Base-by-base conservation (phyloP, 2,797 vertebrate genomes). In the Rhinoraja longicauda region DNA sequence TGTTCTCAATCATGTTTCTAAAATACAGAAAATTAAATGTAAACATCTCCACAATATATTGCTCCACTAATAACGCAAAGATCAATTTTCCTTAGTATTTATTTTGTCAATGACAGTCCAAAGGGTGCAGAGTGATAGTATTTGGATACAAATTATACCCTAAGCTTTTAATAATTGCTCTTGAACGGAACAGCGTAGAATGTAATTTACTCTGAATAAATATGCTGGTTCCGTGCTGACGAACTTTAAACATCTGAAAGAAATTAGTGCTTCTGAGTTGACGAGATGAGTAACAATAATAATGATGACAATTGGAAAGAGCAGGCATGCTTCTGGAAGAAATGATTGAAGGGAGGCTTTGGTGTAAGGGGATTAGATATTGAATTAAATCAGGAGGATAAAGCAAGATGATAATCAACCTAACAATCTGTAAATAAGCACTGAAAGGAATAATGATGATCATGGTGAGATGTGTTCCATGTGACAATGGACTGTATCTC, bases 311-410 rank as follows among this genome's bases (percentile, higher is more conserved):
- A 19, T n/a, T 88, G 84, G n/a, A 88, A 67, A 67, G 59, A 32
- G 82, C 82, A 86, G n/a, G 13, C 29, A 62, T 32, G 9, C 62
- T 88, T 10, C 62, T 36, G n/a, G 62, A 59, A 17, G 7, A 19
- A n/a, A 86, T 9, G 19, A 67, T n/a, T 64, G 82, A 64, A 32
- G 29, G 17, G 62, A 67, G 59, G 17, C 7, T 64, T 67, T 88
- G 32, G 64, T 32, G 32, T 36, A 67, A 88, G 32, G 84, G 32
- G 17, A 67, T 21, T 67, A 64, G 59, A 88, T 88, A n/a, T 36
- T 88, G n/a, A 36, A 88, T 32, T 88, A 88, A 86, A 88, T 67
- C 84, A 88, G 62, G n/a, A 67, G 62, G 64, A 21, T 67, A 88
- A 88, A 67, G 32, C 84, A 88, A 67, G 17, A 36, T 64, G 82